Conservation (phyloP, 2,113 vertebrate genomes). For the Micronisus gabar region DNA sequence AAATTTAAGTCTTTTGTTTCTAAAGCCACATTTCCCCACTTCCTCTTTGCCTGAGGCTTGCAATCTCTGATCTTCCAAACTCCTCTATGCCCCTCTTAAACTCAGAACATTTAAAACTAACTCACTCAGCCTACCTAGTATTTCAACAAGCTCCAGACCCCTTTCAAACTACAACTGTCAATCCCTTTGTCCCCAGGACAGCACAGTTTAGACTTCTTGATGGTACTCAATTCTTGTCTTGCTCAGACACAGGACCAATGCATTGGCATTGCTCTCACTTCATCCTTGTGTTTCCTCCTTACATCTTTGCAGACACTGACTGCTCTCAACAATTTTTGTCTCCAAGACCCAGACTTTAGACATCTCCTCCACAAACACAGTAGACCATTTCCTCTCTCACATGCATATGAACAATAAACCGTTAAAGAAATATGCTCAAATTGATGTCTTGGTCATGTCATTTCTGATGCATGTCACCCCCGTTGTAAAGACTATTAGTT, state of each 20-base stretch:
- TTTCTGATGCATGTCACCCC: neutral
- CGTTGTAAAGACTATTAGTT: neutral
- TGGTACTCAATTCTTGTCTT: neutral
- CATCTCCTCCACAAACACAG: neutral
- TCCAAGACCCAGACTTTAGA: neutral
- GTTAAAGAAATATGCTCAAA: neutral
- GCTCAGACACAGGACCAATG: neutral
- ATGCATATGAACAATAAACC: accelerated
- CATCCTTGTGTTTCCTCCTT: neutral
- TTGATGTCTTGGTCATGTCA: neutral
- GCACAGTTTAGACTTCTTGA: neutral
- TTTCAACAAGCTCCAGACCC: neutral
- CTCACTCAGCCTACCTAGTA: neutral
- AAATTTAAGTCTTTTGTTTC: neutral
- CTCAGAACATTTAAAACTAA: neutral
- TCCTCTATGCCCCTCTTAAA: neutral
- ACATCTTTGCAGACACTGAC: neutral
- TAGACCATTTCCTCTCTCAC: neutral
- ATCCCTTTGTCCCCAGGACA: neutral
- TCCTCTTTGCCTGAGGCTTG: neutral
- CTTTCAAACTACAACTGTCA: neutral
- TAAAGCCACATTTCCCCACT: neutral
- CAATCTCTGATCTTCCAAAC: neutral
- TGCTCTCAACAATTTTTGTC: neutral
- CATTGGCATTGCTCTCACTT: neutral